Evolutionary conservation across 2,797 vertebrate species (phyloP).

Genomic region (Pogonophryne albipinna): DNA sequence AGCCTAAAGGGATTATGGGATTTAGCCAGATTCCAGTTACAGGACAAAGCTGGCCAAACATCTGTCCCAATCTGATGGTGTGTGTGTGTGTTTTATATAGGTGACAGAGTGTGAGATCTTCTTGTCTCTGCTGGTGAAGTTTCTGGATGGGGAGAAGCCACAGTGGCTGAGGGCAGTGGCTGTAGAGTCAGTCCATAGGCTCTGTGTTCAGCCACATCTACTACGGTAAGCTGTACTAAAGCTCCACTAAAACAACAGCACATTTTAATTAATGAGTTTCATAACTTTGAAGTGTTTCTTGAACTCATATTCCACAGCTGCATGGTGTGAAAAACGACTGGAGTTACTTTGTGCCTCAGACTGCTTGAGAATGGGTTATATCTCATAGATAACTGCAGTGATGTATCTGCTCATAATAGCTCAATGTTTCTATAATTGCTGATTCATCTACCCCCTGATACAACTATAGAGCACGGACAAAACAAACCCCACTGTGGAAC

Average conservation of each 20-base stretch:
- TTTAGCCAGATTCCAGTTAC: slow-evolving; percentile 4
- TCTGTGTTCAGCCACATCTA: slow-evolving; percentile 97
- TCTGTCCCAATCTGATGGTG: neutral
- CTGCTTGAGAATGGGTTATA: slow-evolving; percentile 3
- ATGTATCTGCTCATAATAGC: neutral
- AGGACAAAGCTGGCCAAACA: neutral
- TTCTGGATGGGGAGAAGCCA: slow-evolving; percentile 98
- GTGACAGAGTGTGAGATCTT: slow-evolving; percentile 99
- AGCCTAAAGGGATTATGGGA: slow-evolving; percentile 12
- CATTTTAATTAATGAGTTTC: neutral
- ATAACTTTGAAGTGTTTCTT: neutral
- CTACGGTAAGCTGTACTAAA: slow-evolving; percentile 86
- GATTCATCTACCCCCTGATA: slow-evolving; percentile 10
- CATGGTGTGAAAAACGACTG: neutral
- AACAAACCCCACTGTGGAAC: neutral
- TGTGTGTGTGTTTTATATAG: slow-evolving; percentile 77
- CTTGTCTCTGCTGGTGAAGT: slow-evolving; percentile 97
- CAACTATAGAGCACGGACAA: neutral
- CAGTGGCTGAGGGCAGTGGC: slow-evolving; percentile 99
- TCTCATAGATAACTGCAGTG: neutral
- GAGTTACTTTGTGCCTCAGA: neutral
- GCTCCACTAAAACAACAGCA: neutral
- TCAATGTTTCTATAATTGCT: slow-evolving; percentile 5
- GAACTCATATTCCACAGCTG: neutral
- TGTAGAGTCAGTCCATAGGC: slow-evolving; percentile 96